phyloP scores from a whole-genome alignment of 2,888 invertebrate genomes.

The Dendrolimus houi region DNA sequence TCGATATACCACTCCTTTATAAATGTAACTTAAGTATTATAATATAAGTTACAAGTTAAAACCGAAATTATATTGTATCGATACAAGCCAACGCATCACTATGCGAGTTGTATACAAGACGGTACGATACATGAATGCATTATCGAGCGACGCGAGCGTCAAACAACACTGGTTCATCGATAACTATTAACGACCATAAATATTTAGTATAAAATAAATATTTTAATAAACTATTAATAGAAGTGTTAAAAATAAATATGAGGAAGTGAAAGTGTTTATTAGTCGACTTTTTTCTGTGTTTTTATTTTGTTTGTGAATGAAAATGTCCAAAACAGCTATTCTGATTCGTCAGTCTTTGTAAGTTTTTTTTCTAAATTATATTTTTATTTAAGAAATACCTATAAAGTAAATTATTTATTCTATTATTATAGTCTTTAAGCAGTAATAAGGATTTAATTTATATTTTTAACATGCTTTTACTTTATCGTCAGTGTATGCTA shows the following conservation, averaged over 20 bases:
- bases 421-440: too few relatives aligned
- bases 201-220: conserved; percentile 7
- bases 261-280: background rate
- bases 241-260: background rate
- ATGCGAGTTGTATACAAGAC: conserved; percentile 27
- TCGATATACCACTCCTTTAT: too few relatives aligned
- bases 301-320: conserved; percentile 5
- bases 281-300: background rate
- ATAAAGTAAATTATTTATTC: too few relatives aligned
- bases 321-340: conserved; percentile 36
- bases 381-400: background rate
- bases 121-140: conserved; percentile 36
- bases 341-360: conserved; percentile 38
- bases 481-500: too few relatives aligned
- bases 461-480: too few relatives aligned
- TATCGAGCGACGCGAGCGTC: conserved; percentile 31
- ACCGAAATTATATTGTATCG: conserved; percentile 4
- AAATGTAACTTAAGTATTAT: too few relatives aligned
- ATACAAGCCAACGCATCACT: conserved; percentile 25
- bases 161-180: conserved; percentile 16
- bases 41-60: too few relatives aligned
- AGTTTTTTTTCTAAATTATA: conserved; percentile 22
- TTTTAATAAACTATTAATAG: conserved; percentile 4
- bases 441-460: too few relatives aligned
- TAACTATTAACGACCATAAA: conserved; percentile 11